Evolutionary conservation across 1,140 invertebrate genomes (phyloP).

Genomic region (Drosophila nannoptera): DNA sequence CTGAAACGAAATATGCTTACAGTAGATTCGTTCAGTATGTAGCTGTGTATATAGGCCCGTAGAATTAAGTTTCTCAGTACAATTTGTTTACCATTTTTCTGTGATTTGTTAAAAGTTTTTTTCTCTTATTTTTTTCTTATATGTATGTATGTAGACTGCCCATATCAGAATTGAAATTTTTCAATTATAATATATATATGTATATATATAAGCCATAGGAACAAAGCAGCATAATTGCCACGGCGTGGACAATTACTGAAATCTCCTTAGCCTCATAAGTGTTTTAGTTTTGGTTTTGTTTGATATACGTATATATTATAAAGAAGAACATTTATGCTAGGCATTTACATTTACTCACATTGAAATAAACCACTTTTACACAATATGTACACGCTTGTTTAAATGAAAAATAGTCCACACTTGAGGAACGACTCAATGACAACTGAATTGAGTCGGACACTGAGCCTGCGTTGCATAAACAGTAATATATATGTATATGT

Average conservation of each 20-base stretch:
- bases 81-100: conserved; percentile 28
- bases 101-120: conserved; percentile 53
- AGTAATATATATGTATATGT: background rate
- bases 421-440: background rate
- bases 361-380: background rate
- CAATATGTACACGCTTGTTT: background rate
- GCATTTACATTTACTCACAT: conserved; percentile 6
- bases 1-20: conserved; percentile 79
- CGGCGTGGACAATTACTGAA: conserved; percentile 3
- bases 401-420: background rate
- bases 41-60: conserved; percentile 18
- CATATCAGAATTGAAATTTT: conserved; percentile 15
- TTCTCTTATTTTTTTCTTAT: conserved; percentile 13
- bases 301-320: conserved; percentile 6
- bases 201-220: conserved; percentile 1
- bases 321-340: conserved; percentile 1
- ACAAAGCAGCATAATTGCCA: conserved; percentile 1
- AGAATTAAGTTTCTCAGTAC: conserved; percentile 15
- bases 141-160: conserved; percentile 4
- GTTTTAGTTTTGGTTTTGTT: conserved; percentile 2
- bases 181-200: background rate
- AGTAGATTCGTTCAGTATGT: background rate
- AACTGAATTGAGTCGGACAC: conserved; percentile 23
- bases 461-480: conserved; percentile 27
- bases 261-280: conserved; percentile 30